A percentile compares a stretch with the other conserved stretches of the same genome.
Evolutionary conservation across 2,888 invertebrate species (phyloP).

Genomic region (Drosophila cognata): DNA sequence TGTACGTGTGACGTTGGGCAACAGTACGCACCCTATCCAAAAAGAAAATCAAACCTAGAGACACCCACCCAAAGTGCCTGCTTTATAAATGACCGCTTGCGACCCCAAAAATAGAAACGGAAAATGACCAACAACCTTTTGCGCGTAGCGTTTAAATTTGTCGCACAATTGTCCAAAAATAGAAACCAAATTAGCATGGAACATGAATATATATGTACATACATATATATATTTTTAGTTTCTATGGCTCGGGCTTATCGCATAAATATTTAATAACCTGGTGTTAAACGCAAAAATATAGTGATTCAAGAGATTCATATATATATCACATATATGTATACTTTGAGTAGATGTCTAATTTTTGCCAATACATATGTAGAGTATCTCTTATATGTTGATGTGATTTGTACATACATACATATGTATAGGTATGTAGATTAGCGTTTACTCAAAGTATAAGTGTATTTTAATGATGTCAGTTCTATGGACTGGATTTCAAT

Average conservation of each 20-base stretch:
- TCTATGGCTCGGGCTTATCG: background rate
- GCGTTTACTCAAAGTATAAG: background rate
- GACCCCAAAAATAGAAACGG: slow-evolving; percentile 49
- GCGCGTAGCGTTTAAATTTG: slow-evolving; percentile 40
- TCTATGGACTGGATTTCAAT: background rate
- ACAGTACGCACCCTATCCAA: slow-evolving; percentile 6
- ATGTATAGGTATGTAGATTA: too few relatives aligned
- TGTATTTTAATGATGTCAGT: background rate
- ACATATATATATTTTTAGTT: slow-evolving; percentile 6
- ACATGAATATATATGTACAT: slow-evolving; percentile 12
- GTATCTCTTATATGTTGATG: background rate
- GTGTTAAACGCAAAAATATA: background rate
- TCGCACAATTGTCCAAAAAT: slow-evolving; percentile 49
- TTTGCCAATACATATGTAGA: background rate
- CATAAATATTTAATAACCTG: background rate
- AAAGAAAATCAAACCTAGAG: background rate
- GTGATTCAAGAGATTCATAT: background rate
- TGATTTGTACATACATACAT: background rate
- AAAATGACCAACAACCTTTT: slow-evolving; percentile 30
- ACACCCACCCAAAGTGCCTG: slow-evolving; percentile 10
- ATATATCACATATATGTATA: background rate
- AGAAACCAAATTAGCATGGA: slow-evolving; percentile 32
- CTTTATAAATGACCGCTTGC: slow-evolving; percentile 25
- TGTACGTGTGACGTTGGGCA: background rate
- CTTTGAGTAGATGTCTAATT: background rate